Evolutionary conservation across 2,113 vertebrate species (phyloP).

Genomic region (Nerophis ophidion): DNA sequence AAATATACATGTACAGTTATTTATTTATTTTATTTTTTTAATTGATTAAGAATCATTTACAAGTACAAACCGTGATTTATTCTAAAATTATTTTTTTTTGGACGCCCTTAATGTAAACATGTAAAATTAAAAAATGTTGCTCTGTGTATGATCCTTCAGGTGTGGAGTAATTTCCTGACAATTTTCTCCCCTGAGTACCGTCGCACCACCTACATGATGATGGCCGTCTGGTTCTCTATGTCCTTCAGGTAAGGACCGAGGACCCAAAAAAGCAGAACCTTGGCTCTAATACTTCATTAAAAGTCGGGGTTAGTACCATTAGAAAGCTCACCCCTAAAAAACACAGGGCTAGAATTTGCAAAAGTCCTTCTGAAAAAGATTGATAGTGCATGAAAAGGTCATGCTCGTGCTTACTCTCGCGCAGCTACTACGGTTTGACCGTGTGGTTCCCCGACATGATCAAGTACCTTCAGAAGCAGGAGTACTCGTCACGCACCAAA

Average conservation of each 20-base stretch:
- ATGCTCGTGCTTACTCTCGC: not conserved
- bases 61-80: no score
- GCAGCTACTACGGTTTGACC: constrained; percentile 91
- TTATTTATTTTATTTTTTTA: no score
- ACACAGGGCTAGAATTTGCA: no score
- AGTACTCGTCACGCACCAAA: constrained; percentile 86
- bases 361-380: no score
- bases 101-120: not conserved
- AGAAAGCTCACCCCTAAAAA: no score
- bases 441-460: constrained; percentile 99
- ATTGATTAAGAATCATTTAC: no score
- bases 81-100: no score
- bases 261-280: no score
- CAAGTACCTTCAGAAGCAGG: constrained; percentile 89
- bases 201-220: constrained; percentile 92
- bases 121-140: not conserved
- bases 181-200: constrained; percentile 85
- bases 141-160: constrained; percentile 58
- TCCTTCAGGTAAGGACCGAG: constrained; percentile 82
- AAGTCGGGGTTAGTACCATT: no score
- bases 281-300: no score
- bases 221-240: constrained; percentile 98
- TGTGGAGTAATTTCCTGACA: constrained; percentile 86
- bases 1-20: no score
- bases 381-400: no score